Evolutionary conservation across 2,113 vertebrate species (phyloP).

Genomic region (Nymphicus hollandicus): DNA sequence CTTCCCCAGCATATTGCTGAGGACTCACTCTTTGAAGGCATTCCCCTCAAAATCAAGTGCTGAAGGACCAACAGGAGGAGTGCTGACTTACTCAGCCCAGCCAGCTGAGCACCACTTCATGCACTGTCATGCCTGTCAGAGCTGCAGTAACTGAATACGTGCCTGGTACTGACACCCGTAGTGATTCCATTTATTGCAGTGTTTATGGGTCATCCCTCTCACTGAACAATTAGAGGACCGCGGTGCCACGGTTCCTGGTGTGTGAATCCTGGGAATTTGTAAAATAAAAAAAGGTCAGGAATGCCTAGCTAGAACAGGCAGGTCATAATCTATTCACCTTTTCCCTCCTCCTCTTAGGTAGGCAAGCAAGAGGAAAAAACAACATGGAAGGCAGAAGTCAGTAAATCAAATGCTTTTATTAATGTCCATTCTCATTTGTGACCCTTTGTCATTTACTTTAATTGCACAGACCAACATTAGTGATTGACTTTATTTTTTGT

Average conservation of each 20-base stretch:
- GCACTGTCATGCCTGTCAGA: neutral
- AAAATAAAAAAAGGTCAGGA: neutral
- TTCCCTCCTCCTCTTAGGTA: neutral
- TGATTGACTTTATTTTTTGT: neutral
- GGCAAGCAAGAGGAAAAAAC: neutral
- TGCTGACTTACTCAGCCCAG: neutral
- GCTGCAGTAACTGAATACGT: neutral
- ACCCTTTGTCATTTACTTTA: neutral
- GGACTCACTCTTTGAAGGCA: rapidly evolving
- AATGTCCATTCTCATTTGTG: neutral
- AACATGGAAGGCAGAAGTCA: neutral
- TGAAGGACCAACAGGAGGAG: neutral
- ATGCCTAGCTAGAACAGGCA: neutral
- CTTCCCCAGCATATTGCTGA: rapidly evolving
- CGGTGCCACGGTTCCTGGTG: neutral
- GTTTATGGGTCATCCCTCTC: neutral
- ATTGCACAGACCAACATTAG: neutral
- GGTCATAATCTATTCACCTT: neutral
- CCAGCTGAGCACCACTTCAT: neutral
- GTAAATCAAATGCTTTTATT: slow-evolving; percentile 46
- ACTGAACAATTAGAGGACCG: neutral
- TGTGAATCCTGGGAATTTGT: neutral
- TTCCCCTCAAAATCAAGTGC: rapidly evolving
- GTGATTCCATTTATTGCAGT: neutral
- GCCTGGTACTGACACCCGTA: rapidly evolving